Conservation (phyloP, 23 tunicate species). For the Ascidia mentula region DNA sequence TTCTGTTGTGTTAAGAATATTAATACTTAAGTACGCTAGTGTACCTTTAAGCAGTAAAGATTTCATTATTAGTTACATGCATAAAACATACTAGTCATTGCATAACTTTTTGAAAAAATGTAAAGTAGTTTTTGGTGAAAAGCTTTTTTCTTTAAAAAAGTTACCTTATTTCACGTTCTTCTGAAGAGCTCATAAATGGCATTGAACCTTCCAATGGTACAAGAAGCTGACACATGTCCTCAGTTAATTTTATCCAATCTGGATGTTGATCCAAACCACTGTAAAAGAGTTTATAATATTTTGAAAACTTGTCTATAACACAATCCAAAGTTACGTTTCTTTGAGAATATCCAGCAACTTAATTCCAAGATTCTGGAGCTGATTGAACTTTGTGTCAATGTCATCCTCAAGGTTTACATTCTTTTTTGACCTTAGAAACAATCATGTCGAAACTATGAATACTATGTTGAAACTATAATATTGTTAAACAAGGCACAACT, state of each 20-base stretch:
- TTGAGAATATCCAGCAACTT: constrained; percentile 66
- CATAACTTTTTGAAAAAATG: background rate
- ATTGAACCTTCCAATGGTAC: constrained; percentile 60
- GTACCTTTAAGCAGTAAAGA: too few relatives aligned
- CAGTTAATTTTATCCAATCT: constrained; percentile 76
- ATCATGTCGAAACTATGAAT: background rate
- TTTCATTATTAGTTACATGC: too few relatives aligned
- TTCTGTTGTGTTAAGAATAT: constrained; percentile 29
- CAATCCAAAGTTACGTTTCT: constrained; percentile 52
- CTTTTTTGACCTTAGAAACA: constrained; percentile 56
- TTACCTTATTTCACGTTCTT: constrained; percentile 79
- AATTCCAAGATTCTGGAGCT: constrained; percentile 69
- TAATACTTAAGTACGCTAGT: too few relatives aligned
- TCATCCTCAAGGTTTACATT: constrained; percentile 77
- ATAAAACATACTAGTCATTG: background rate
- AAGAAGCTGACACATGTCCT: constrained; percentile 73
- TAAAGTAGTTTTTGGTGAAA: background rate
- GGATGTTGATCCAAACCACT: constrained; percentile 82
- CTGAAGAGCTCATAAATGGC: constrained; percentile 88
- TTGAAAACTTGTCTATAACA: too few relatives aligned
- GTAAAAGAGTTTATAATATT: background rate
- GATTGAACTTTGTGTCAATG: constrained; percentile 82
- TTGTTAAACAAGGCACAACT: background rate
- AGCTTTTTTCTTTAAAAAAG: background rate
- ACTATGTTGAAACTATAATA: background rate